A percentile compares a stretch with the other conserved stretches of the same genome.
Conservation (phyloP, 2,888 invertebrate species). For the Criorhina ranunculi region DNA sequence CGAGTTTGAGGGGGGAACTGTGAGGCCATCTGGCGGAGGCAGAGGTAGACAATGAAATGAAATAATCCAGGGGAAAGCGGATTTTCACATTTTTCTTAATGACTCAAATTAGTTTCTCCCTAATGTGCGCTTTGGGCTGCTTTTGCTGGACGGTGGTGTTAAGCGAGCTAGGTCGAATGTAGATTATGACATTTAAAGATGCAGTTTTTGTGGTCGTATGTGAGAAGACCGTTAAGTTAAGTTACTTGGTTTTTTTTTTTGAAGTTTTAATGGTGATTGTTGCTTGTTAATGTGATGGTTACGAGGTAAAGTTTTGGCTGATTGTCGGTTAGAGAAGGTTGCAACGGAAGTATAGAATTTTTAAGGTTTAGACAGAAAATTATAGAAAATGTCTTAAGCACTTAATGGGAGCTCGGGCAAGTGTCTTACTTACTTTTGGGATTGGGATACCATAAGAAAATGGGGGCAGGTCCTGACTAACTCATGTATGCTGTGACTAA, state of each 20-base stretch:
- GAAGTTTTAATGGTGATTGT: conserved; percentile 4
- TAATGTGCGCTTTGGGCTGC: conserved; percentile 26
- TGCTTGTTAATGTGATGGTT: background rate
- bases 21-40: background rate
- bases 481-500: too few relatives aligned
- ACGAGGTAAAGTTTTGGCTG: background rate
- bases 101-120: conserved; percentile 61
- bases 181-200: conserved; percentile 54
- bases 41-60: background rate
- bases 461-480: too few relatives aligned
- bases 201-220: conserved; percentile 41
- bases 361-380: too few relatives aligned
- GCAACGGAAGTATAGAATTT: too few relatives aligned
- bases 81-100: conserved; percentile 59
- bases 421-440: too few relatives aligned
- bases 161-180: conserved; percentile 29
- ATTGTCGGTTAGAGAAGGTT: background rate
- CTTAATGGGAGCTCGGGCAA: too few relatives aligned
- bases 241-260: background rate
- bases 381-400: too few relatives aligned
- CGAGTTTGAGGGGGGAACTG: conserved; percentile 5
- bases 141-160: conserved; percentile 29
- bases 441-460: too few relatives aligned
- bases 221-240: conserved; percentile 41
- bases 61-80: conserved; percentile 61